Base-by-base conservation (phyloP, 2,113 vertebrate species). In the Saguinus imperator region DNA sequence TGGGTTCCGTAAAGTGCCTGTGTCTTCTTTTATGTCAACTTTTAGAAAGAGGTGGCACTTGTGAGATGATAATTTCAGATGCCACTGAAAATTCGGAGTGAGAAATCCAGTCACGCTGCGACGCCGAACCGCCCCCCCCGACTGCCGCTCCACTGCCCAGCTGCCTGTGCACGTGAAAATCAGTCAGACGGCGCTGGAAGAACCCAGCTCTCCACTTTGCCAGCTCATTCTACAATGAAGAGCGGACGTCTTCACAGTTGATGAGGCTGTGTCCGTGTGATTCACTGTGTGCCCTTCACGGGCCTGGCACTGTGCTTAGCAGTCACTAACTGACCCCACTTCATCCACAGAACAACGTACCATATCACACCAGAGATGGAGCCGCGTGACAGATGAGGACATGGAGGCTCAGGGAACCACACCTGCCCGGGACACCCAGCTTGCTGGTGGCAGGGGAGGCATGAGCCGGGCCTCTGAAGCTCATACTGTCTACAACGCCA, bases 71-170 rank as follows among this genome's bases (percentile, higher is more conserved):
- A 5, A 5, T 0, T 7, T 10, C 8, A 37, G 61, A 7, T 1
- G 0, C 16, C 13, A 5, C 13, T 20, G 55, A 57, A 57, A 12
- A 40, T 11, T 0, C 0, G 18, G 75, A 6, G 37, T 45, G 55
- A 66, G 45, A 18, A 43, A 11, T 1, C 0, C 6, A 37, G 1
- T 3, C 0, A 21, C n/a, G 0, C 61, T 1, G 25, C 0, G 58
- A 55, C 1, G 0, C 37, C 0, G 1, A 0, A 3, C 2, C 2
- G 3, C 37, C 37, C 37, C 37, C 37, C 37, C 37, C 37, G n/a
- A 40, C 1, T 6, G 40, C 13, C 6, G 0, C 8, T 12, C 55
- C n/a, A 3, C 5, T 25, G 10, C 40, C 45, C 17, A 1, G 16
- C 5, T 11, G 10, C 1, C 4, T 21, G 55, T 0, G 25, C 64